Evolutionary conservation across 2,797 vertebrate species (phyloP).

Genomic region (Astyanax mexicanus): DNA sequence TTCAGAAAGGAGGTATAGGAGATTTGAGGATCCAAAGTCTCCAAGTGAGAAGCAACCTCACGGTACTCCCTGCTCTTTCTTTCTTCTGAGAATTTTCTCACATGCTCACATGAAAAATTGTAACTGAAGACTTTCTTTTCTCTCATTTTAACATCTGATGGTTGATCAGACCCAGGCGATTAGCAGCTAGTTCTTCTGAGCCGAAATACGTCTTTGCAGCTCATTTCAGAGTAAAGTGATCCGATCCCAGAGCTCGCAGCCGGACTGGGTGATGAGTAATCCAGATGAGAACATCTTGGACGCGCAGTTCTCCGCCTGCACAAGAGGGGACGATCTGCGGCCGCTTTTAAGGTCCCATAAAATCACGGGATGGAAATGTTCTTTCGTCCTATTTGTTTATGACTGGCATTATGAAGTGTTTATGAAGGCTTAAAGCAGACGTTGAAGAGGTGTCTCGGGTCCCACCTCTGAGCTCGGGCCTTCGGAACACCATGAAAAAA

Average conservation of each 20-base stretch:
- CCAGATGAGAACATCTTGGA: conserved; percentile 16
- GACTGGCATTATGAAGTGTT: conserved; percentile 44
- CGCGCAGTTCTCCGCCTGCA: background rate
- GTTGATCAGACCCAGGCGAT: background rate
- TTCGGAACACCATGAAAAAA: conserved; percentile 46
- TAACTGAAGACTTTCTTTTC: background rate
- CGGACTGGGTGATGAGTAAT: background rate
- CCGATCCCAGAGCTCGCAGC: background rate
- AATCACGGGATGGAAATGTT: conserved; percentile 19
- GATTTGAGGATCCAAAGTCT: too few relatives aligned
- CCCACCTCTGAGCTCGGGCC: conserved; percentile 23
- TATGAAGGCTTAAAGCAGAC: conserved; percentile 51
- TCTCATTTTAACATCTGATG: background rate
- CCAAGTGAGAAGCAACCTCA: too few relatives aligned
- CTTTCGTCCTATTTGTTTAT: conserved; percentile 42
- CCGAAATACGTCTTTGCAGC: background rate
- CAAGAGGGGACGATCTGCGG: background rate
- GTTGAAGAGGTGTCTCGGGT: conserved; percentile 44
- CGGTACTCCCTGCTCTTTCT: too few relatives aligned
- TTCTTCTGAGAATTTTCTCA: too few relatives aligned
- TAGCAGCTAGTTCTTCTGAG: background rate
- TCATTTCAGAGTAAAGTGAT: conserved; percentile 15
- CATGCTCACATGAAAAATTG: background rate
- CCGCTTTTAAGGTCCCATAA: background rate
- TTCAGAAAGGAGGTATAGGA: too few relatives aligned